Evolutionary conservation across 2,113 vertebrate genomes (phyloP), one percentile per base, ranked within the genome.

Genomic region (Meriones unguiculatus): DNA sequence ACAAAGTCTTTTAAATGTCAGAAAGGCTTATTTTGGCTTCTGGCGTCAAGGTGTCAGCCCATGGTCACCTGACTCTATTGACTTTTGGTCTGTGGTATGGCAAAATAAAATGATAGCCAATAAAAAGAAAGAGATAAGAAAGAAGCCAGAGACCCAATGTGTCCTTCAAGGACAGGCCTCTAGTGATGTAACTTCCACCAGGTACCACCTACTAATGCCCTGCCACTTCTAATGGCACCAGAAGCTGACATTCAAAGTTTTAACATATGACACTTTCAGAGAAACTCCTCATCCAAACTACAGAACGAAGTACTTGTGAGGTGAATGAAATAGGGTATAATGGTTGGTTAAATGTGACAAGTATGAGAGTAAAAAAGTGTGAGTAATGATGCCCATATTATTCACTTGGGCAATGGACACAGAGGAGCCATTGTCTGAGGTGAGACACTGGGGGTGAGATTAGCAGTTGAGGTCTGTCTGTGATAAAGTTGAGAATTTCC

Each of bases 391-490:
- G 62, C 5, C 50, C n/a, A 5, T 15, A 85, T 46, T 52, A 90
- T 52, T 67, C 32, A 12, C 13, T 85, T 70, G 24, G 41, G 35
- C 11, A 91, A 80, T 22, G 35, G n/a, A 9, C 59, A 10, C 9
- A 30, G 15, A 30, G 38, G n/a, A n/a, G 46, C 10, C 72, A 7
- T 14, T 69, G 30, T 4, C 65, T 30, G 8, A 35, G 5, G 30
- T 11, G 4, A n/a, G 11, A 69, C 38, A 9, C 7, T 1, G 14
- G 4, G 17, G 3, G 2, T 41, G 54, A 7, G 4, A 59, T n/a
- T 38, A 35, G 30, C 46, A 50, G 25, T 24, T 92, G 35, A 8
- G 6, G 32, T 46, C 17, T 89, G 54, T 10, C 25, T 90, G 17
- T 14, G 6, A 0, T 32, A 24, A n/a, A 3, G 30, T 15, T 52